These are phyloP conservation scores for Scolopax rusticola DNA, from an alignment of 2,797 vertebrate genomes.

Conservation along the genomic window DNA sequence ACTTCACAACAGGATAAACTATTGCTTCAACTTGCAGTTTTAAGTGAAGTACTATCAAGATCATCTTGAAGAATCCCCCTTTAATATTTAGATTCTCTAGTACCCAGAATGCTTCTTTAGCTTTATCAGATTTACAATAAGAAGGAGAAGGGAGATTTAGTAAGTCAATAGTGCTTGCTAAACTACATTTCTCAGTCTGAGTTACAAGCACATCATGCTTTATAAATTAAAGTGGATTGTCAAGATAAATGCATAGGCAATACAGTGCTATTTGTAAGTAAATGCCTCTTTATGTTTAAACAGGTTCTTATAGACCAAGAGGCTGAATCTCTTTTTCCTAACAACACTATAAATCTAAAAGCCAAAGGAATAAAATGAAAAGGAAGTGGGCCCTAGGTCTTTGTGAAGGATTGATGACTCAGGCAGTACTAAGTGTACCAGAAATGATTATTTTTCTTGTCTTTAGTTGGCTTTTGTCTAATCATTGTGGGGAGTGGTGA, in stretches of 20 bases:
- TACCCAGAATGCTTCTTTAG: slow-evolving; percentile 48
- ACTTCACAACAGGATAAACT: slow-evolving; percentile 69
- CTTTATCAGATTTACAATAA: slow-evolving; percentile 77
- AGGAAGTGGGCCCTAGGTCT: slow-evolving; percentile 48
- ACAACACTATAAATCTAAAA: slow-evolving; percentile 72
- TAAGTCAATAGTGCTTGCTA: slow-evolving; percentile 74
- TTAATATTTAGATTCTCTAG: slow-evolving; percentile 72
- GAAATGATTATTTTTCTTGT: slow-evolving; percentile 33
- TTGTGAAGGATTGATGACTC: slow-evolving; percentile 57
- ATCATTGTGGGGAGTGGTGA: not conserved
- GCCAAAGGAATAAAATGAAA: slow-evolving; percentile 59
- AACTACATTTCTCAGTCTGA: slow-evolving; percentile 70
- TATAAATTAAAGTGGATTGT: slow-evolving; percentile 75
- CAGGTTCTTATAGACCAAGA: slow-evolving; percentile 64
- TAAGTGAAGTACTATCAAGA: slow-evolving; percentile 64
- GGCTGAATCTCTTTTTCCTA: slow-evolving; percentile 67
- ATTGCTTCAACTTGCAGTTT: slow-evolving; percentile 57
- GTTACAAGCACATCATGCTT: slow-evolving; percentile 71
- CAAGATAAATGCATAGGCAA: slow-evolving; percentile 74
- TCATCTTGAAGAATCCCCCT: slow-evolving; percentile 39
- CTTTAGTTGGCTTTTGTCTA: slow-evolving; percentile 46
- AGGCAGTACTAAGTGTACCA: slow-evolving; percentile 9
- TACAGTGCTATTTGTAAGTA: slow-evolving; percentile 69
- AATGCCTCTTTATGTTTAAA: slow-evolving; percentile 69
- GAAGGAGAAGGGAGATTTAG: slow-evolving; percentile 70